phyloP scores from a whole-genome alignment of 2,797 vertebrate species.

The Tarsius wallacei region DNA sequence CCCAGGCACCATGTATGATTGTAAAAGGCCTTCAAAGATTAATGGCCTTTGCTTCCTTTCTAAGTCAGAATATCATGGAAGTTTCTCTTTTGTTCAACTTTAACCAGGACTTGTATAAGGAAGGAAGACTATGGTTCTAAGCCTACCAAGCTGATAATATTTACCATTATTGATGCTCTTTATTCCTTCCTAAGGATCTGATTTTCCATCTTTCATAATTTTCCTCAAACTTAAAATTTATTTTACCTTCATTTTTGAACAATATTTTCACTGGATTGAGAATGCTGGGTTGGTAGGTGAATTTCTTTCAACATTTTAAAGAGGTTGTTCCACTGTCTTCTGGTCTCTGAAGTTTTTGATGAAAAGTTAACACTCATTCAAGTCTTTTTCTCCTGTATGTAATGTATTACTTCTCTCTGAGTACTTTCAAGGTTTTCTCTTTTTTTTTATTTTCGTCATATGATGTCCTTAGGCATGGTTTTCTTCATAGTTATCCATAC shows the following conservation, averaged over 20 bases:
- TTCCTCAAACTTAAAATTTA: neutral
- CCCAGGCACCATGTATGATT: neutral
- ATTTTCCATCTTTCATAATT: neutral
- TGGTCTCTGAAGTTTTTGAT: neutral
- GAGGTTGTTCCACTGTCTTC: neutral
- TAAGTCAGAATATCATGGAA: neutral
- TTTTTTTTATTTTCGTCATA: neutral
- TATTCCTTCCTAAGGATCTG: neutral
- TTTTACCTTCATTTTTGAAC: neutral
- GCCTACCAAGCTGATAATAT: neutral
- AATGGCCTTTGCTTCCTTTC: neutral
- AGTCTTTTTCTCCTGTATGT: neutral
- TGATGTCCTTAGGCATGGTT: neutral
- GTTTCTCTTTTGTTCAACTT: neutral
- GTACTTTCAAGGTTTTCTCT: neutral
- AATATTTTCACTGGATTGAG: neutral
- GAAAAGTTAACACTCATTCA: neutral
- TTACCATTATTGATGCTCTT: neutral
- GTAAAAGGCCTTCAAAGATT: neutral
- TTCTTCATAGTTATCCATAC: neutral
- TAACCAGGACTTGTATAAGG: neutral
- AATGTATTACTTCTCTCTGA: neutral
- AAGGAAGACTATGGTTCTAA: neutral
- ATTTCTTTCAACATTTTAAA: neutral
- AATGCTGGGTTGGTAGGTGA: neutral